Conservation (phyloP, 1,140 invertebrate genomes). For the Camponotus vicinus region DNA sequence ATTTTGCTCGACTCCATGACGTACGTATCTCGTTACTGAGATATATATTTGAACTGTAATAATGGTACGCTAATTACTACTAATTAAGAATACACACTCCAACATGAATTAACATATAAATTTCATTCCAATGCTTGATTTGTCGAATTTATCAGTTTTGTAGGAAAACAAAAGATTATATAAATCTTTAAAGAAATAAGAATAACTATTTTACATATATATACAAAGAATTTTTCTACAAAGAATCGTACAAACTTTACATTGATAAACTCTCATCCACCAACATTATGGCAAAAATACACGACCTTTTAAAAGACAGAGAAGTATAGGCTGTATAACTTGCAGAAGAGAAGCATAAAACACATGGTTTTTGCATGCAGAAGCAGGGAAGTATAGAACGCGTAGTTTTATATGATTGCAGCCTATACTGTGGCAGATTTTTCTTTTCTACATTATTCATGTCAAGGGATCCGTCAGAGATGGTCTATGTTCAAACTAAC, state of each 20-base stretch:
- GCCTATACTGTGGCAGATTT: neutral
- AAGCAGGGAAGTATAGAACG: neutral
- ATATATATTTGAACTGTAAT: too few species aligned
- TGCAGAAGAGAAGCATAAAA: neutral
- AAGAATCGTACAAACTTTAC: neutral
- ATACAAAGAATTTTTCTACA: neutral
- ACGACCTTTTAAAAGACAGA: neutral
- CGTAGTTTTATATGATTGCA: neutral
- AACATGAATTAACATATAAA: neutral
- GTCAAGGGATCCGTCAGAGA: neutral
- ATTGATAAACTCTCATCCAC: neutral
- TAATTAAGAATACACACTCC: too few species aligned
- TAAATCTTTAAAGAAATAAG: neutral
- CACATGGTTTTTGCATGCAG: neutral
- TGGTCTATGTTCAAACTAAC: neutral
- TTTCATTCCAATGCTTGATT: neutral
- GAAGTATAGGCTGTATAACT: neutral
- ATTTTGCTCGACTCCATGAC: too few species aligned
- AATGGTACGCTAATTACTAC: too few species aligned
- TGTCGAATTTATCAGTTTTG: neutral
- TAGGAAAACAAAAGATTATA: neutral
- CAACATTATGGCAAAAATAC: neutral
- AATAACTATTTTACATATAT: neutral
- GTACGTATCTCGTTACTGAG: too few species aligned
- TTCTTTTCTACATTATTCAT: conserved; percentile 13